These are phyloP conservation scores for Malurus leucopterus DNA, from an alignment of 2,797 vertebrate genomes.

Conservation along the genomic window DNA sequence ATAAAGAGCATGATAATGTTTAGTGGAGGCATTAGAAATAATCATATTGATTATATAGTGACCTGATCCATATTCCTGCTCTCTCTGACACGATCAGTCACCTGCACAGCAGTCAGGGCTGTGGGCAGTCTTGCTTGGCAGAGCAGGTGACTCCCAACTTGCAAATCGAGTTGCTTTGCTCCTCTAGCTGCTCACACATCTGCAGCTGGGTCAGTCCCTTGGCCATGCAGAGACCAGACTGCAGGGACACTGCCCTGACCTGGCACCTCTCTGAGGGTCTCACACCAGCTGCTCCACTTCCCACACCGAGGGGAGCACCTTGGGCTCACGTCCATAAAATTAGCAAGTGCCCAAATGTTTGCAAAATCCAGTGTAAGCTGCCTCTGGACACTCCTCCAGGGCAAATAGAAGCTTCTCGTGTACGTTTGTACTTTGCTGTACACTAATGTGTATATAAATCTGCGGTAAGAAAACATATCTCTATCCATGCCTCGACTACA, in stretches of 20 bases:
- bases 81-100: not conserved
- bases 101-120: not conserved
- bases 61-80: not conserved
- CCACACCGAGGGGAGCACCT: not conserved
- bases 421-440: not conserved
- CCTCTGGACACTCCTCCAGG: not conserved
- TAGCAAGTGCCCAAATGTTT: not conserved
- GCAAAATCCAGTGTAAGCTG: not conserved
- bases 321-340: not conserved
- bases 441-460: not conserved
- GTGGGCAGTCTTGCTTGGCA: not conserved
- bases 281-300: not conserved
- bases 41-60: not conserved
- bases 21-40: not conserved
- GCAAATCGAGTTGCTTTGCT: not conserved
- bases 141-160: not conserved
- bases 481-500: rapidly evolving
- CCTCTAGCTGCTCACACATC: not conserved
- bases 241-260: not conserved
- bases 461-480: not conserved
- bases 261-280: not conserved
- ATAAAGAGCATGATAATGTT: not conserved
- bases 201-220: not conserved
- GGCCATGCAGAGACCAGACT: not conserved
- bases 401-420: not conserved